Evolutionary conservation across 1,140 invertebrate species (phyloP), one percentile per base, ranked within the genome.

Genomic region (Melipona quadrifasciata): DNA sequence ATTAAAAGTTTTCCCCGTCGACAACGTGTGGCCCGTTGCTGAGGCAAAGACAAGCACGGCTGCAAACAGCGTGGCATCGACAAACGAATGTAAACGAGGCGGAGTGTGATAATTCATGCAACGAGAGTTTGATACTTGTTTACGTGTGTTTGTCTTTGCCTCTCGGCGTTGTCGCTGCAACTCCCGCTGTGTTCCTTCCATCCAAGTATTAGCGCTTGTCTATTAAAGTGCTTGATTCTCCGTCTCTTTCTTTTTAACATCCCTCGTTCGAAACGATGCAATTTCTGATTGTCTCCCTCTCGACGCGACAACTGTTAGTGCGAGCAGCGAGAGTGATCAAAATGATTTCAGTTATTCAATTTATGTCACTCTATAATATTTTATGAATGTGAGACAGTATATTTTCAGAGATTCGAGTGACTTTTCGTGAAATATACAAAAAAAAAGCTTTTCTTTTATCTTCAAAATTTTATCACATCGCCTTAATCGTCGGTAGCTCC

Each of bases 121-220:
- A 89, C 85, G 87, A 89, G 88, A 89, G 88, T 89, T 89, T 89
- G 88, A 89, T 89, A 89, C 85, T 86, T 89, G 88, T 89, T 89
- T 89, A 89, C 87, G 78, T 76, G 85, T 88, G 84, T 88, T 87
- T 89, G 85, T 87, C 65, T 86, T 89, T 80, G 78, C 87, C 68
- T 68, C 76, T 79, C 78, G 57, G 14, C 58, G 80, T 81, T 77
- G 77, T 74, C 78, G 58, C 64, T 77, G 73, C 73, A 84, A 80
- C 87, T 68, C 39, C 39, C 79, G 8, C 61, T 39, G n/a, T 65
- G 75, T 71, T 80, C 53, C 75, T 74, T 83, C 5, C n/a, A n/a
- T n/a, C 19, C 31, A 51, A 76, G 53, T 65, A 31, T 51, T 31
- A 31, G 65, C 70, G 71, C 55, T 24, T 68, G 55, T 73, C 68